phyloP scores from a whole-genome alignment of 1,140 invertebrate genomes.

The Heterodera schachtii region DNA sequence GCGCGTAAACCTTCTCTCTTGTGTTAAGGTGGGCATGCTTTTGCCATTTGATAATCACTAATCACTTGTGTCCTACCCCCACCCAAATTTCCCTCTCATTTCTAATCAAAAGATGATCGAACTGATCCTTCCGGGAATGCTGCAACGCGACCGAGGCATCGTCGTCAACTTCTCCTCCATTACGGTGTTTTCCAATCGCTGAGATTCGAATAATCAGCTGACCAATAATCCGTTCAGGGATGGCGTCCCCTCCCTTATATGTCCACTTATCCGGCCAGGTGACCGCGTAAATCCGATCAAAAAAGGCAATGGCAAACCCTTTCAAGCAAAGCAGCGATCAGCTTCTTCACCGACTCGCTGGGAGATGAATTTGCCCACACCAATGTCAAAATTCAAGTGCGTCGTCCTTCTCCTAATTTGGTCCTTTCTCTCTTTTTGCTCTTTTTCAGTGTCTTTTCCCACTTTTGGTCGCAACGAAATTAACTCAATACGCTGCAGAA shows the following conservation, averaged over 20 bases:
- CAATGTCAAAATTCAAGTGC: constrained; percentile 62
- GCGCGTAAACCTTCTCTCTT: constrained; percentile 58
- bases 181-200: constrained; percentile 75
- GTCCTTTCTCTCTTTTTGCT: not conserved
- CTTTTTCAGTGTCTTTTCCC: constrained; percentile 58
- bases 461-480: constrained; percentile 61
- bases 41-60: not conserved
- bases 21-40: constrained; percentile 46
- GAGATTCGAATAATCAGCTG: not conserved
- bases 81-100: constrained; percentile 42
- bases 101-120: constrained; percentile 73
- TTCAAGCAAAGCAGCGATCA: constrained; percentile 59
- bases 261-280: constrained; percentile 61
- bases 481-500: constrained; percentile 59
- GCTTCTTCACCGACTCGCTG: constrained; percentile 60
- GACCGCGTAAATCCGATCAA: not conserved
- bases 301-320: not conserved
- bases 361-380: constrained; percentile 60
- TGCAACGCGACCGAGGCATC: constrained; percentile 79
- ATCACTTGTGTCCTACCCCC: not conserved
- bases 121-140: constrained; percentile 85
- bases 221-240: constrained; percentile 42
- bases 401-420: not conserved
- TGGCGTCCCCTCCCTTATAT: constrained; percentile 63
- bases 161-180: constrained; percentile 90